Base-by-base conservation (phyloP, 2,888 invertebrate genomes). In the Agonopterix heracliana region DNA sequence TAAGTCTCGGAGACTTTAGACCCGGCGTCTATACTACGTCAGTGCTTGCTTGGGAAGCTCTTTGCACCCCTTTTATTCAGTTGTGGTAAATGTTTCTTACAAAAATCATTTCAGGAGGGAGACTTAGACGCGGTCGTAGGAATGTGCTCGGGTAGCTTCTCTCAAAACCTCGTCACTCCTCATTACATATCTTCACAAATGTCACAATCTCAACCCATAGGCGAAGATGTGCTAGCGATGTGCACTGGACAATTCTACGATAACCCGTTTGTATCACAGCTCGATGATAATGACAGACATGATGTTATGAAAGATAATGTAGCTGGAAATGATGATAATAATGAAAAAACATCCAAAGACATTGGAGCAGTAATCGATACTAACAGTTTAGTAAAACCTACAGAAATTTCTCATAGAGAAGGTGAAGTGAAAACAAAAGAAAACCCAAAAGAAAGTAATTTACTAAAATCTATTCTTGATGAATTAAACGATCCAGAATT, bases 171-270 rank as follows among this genome's bases (percentile, higher is more conserved):
- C 67, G 57, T 93, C 90, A 72, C 79, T 66, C 50, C 81, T 67
- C 55, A 89, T 74, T 55, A 63, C 40, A 50, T 53, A 17, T 53
- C 48, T 14, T 56, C 67, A 5, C 78, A 78, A 44, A 49, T 64
- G 2, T 72, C 82, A 9, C 71, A 78, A 47, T 77, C 81, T 2
- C 76, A 73, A 59, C n/a, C 38, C 46, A 70, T 89, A 45, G 89
- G 90, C 40, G 89, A 87, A 52, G 89, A 90, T 58, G 63, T 91
- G 4, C 60, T 90, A 43, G 89, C 78, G 4, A 63, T 91, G 10
- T 91, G 91, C 58, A 91, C 91, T 4, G 91, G 91, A 1, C 82
- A 89, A 52, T 91, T 91, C 63, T 89, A 86, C 60, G 81, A 87
- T 17, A 84, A 82, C 46, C 69, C 77, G 51, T 82, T 86, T 54